A percentile compares a stretch with the other conserved stretches of the same genome.
These are phyloP conservation scores for Calephelis perditalis DNA, from an alignment of 2,888 invertebrate species.

Conservation along the genomic window DNA sequence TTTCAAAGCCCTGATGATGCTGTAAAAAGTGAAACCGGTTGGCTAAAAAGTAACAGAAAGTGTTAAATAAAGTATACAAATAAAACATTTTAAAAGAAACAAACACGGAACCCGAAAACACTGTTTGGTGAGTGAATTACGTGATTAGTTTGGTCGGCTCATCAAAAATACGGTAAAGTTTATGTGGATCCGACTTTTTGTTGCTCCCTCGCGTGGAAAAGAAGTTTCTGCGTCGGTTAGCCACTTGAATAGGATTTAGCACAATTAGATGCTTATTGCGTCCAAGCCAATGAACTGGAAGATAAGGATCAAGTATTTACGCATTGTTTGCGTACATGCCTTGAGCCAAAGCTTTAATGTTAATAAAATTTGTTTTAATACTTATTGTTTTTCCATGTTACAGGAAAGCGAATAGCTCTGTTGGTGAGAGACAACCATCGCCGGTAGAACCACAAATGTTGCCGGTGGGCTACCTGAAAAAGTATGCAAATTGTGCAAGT, in stretches of 20 bases:
- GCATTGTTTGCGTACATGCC: conserved; percentile 7
- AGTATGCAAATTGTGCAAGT: too few species aligned
- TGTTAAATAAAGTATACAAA: too few species aligned
- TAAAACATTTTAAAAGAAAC: conserved; percentile 9
- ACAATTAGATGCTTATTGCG: conserved; percentile 60
- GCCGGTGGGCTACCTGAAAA: too few species aligned
- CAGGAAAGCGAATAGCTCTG: too few species aligned
- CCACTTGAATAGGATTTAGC: conserved; percentile 59
- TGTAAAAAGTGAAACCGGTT: too few species aligned
- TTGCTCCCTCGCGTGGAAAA: conserved; percentile 49
- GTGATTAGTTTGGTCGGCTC: conserved; percentile 52
- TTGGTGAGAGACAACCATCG: too few species aligned
- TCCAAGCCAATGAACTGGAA: conserved; percentile 39
- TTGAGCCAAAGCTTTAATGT: too few species aligned
- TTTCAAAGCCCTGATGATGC: too few species aligned
- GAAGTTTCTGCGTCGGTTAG: conserved; percentile 59
- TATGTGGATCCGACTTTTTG: conserved; percentile 54
- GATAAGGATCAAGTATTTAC: conserved; percentile 32
- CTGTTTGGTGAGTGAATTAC: conserved; percentile 58
- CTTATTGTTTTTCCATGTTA: too few species aligned
- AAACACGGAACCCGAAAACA: conserved; percentile 16
- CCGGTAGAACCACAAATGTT: too few species aligned
- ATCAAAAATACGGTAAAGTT: conserved; percentile 53
- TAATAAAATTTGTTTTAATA: too few species aligned
- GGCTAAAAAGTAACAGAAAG: too few species aligned